Percentiles rank a stretch among this genome's conserved stretches.
These are phyloP conservation scores for Drosophila nasuta DNA, from an alignment of 1,140 invertebrate species.

Conservation along the genomic window DNA sequence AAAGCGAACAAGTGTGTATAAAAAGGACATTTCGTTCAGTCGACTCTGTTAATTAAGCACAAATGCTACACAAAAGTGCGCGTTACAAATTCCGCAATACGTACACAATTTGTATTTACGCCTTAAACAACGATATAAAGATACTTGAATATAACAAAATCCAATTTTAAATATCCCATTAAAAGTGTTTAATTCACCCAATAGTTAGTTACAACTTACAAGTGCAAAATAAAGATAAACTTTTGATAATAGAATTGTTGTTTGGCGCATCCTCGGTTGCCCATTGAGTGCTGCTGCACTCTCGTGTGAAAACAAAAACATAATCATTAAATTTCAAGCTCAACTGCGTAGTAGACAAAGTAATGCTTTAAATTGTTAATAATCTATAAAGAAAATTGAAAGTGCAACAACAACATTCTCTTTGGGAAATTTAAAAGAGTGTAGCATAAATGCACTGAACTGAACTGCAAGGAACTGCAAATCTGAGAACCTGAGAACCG, in stretches of 20 bases:
- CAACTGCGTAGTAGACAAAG: slow-evolving; percentile 62
- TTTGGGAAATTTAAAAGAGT: not conserved
- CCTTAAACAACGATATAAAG: slow-evolving; percentile 17
- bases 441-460: not conserved
- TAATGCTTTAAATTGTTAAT: not conserved
- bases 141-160: not conserved
- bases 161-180: not conserved
- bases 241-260: slow-evolving; percentile 30
- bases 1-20: slow-evolving; percentile 84
- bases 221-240: slow-evolving; percentile 14
- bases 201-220: not conserved
- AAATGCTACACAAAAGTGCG: slow-evolving; percentile 69
- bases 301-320: slow-evolving; percentile 51
- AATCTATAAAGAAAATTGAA: slow-evolving; percentile 10
- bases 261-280: slow-evolving; percentile 47
- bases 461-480: slow-evolving; percentile 10
- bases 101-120: slow-evolving; percentile 37
- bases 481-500: slow-evolving; percentile 37
- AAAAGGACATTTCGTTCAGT: slow-evolving; percentile 82
- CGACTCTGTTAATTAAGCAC: slow-evolving; percentile 71
- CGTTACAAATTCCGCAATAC: slow-evolving; percentile 30
- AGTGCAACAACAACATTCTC: slow-evolving; percentile 1
- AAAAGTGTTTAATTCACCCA: not conserved
- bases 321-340: slow-evolving; percentile 38
- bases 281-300: slow-evolving; percentile 42